Evolutionary conservation across 2,797 vertebrate species (phyloP).

Genomic region (Gymnoscopelus braueri): DNA sequence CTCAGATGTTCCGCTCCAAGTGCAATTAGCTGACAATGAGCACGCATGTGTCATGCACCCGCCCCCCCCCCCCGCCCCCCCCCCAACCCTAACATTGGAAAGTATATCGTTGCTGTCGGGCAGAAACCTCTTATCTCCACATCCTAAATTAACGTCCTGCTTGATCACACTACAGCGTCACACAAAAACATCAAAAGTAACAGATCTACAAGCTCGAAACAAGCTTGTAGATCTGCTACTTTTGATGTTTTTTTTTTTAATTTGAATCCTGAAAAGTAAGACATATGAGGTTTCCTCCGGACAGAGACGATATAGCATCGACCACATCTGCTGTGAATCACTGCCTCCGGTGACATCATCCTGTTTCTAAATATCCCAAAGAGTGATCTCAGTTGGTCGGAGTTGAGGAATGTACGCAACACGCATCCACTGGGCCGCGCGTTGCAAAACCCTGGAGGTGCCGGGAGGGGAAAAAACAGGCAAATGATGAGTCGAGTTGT

Average conservation of each 20-base stretch:
- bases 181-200: no score
- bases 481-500: no score
- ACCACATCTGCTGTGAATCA: slow-evolving; percentile 72
- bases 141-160: no score
- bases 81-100: slow-evolving; percentile 22
- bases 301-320: no score
- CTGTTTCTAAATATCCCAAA: slow-evolving; percentile 57
- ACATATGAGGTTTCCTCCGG: no score
- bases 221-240: no score
- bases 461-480: slow-evolving; percentile 14
- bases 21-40: slow-evolving; percentile 1
- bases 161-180: no score
- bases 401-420: slow-evolving; percentile 62
- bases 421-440: slow-evolving; percentile 2
- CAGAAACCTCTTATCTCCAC: no score
- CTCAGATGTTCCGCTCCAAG: slow-evolving; percentile 5
- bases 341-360: slow-evolving; percentile 58
- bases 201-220: no score
- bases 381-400: slow-evolving; percentile 64
- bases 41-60: neutral
- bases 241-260: no score
- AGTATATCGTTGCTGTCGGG: slow-evolving; percentile 38
- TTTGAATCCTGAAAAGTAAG: no score
- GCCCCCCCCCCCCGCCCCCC: neutral
- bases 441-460: slow-evolving; percentile 20